Percentiles rank a stretch among this genome's conserved stretches.
Evolutionary conservation across 2,888 invertebrate species (phyloP).

Genomic region (Beris chalybata): DNA sequence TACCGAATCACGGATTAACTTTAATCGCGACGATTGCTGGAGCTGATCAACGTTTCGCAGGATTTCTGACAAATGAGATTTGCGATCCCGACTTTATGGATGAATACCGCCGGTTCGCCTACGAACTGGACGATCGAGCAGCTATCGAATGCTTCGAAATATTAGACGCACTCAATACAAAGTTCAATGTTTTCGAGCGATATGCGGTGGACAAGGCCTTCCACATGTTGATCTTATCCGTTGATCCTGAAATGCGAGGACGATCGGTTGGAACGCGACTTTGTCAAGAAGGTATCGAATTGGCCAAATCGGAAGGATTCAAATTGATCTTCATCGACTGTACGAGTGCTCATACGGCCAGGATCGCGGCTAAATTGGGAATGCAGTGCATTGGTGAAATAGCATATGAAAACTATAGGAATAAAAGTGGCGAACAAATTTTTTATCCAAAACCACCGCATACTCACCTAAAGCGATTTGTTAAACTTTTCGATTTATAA

Average conservation of each 20-base stretch:
- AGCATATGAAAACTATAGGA: conserved; percentile 3
- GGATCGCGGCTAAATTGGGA: conserved; percentile 11
- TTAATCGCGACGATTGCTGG: conserved; percentile 6
- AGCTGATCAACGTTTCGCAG: conserved; percentile 12
- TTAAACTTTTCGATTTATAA: conserved; percentile 9
- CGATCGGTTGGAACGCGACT: conserved; percentile 5
- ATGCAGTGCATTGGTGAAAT: conserved; percentile 18
- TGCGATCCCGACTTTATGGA: not conserved
- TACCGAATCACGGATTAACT: conserved; percentile 12
- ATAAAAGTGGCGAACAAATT: conserved; percentile 13
- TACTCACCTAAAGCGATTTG: conserved; percentile 11
- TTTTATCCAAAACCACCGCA: not conserved
- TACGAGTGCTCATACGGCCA: conserved; percentile 3
- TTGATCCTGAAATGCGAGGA: conserved; percentile 17
- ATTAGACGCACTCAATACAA: not conserved
- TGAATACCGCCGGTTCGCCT: too few relatives aligned
- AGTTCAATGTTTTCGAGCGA: conserved; percentile 6
- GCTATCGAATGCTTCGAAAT: not conserved
- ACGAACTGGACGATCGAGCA: not conserved
- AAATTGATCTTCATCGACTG: conserved; percentile 17
- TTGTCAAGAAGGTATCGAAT: conserved; percentile 2
- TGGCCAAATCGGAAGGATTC: not conserved
- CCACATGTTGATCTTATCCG: conserved; percentile 1
- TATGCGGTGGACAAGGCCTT: not conserved
- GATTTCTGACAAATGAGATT: conserved; percentile 10